Conservation (phyloP, 2,888 invertebrate genomes). For the Diarsia rubi region DNA sequence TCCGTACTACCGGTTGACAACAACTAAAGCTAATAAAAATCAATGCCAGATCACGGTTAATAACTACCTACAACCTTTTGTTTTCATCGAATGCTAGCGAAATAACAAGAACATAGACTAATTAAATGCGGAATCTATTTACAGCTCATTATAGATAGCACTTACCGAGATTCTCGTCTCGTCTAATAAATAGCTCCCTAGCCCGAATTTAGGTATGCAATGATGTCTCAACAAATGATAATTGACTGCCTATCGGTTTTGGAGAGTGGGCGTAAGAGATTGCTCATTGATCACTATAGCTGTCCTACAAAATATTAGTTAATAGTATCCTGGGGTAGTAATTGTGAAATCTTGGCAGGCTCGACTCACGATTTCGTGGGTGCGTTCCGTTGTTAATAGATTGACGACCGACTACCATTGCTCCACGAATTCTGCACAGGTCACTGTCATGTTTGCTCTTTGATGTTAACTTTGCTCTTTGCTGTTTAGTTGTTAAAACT, state of each 20-base stretch:
- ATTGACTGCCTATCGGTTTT: constrained; percentile 57
- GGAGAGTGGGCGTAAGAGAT: constrained; percentile 63
- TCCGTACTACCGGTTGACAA: constrained; percentile 29
- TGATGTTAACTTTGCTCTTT: background rate
- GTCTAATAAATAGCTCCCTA: constrained; percentile 20
- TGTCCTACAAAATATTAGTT: constrained; percentile 44
- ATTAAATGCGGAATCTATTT: constrained; percentile 7
- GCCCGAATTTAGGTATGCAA: constrained; percentile 31
- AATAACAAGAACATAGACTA: constrained; percentile 16
- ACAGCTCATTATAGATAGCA: constrained; percentile 10
- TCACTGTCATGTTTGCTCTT: constrained; percentile 56
- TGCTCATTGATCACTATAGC: constrained; percentile 61
- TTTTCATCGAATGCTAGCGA: constrained; percentile 19
- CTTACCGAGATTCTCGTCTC: constrained; percentile 8
- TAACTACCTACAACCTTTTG: constrained; percentile 7
- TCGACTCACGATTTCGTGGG: constrained; percentile 23
- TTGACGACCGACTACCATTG: constrained; percentile 60
- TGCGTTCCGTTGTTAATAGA: constrained; percentile 61
- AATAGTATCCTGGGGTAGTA: constrained; percentile 52
- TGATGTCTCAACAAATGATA: constrained; percentile 51
- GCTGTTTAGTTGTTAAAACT: background rate
- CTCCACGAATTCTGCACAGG: constrained; percentile 53
- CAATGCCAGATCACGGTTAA: constrained; percentile 18
- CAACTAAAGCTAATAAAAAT: constrained; percentile 22
- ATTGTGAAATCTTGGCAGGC: constrained; percentile 75